Percentiles rank a stretch among this genome's conserved stretches.
These are phyloP conservation scores for Eleutherodactylus coqui DNA, from an alignment of 2,797 vertebrate species.

Conservation along the genomic window DNA sequence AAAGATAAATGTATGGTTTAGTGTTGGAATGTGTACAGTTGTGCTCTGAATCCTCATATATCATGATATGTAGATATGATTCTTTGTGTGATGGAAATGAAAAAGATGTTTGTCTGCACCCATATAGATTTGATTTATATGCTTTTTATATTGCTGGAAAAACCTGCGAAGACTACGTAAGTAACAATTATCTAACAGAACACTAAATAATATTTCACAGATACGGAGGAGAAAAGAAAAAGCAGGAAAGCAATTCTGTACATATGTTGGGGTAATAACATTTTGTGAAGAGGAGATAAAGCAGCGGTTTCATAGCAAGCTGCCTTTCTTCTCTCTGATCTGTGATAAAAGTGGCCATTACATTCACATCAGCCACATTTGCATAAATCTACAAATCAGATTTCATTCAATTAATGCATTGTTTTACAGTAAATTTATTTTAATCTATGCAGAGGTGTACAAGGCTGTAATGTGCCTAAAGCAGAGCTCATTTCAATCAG, in stretches of 20 bases:
- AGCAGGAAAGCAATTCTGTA: background rate
- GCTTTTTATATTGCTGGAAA: background rate
- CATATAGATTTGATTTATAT: background rate
- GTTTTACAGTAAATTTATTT: slow-evolving; percentile 26
- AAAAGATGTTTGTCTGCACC: background rate
- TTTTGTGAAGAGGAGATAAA: background rate
- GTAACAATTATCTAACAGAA: background rate
- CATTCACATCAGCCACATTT: slow-evolving; percentile 21
- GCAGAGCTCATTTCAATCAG: slow-evolving; percentile 20
- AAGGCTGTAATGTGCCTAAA: slow-evolving; percentile 28
- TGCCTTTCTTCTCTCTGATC: background rate
- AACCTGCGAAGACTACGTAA: no score
- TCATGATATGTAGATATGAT: background rate
- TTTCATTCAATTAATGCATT: slow-evolving; percentile 24
- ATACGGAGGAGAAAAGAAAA: background rate
- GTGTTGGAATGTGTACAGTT: background rate
- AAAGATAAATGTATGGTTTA: background rate
- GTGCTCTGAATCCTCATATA: background rate
- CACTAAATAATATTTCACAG: background rate
- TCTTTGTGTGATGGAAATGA: background rate
- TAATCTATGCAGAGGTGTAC: slow-evolving; percentile 24
- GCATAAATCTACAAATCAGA: slow-evolving; percentile 39
- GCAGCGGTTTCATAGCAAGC: background rate
- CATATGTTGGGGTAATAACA: background rate
- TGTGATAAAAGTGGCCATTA: background rate